Evolutionary conservation across 1,140 invertebrate species (phyloP).

Genomic region (Phthorimaea operculella): DNA sequence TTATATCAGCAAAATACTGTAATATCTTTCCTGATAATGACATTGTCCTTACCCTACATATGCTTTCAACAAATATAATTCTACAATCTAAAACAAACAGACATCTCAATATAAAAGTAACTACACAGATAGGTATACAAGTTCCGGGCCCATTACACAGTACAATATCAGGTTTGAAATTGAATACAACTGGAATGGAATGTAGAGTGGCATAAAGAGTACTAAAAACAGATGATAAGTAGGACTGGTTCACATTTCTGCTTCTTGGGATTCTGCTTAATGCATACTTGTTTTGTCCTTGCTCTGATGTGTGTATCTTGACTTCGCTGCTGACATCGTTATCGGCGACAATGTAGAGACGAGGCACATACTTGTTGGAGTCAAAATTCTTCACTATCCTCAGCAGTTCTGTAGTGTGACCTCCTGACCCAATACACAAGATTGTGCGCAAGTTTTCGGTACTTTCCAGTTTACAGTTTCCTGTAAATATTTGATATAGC

Average conservation of each 20-base stretch:
- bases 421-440: slow-evolving; percentile 67
- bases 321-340: slow-evolving; percentile 85
- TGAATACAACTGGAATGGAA: slow-evolving; percentile 77
- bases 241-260: slow-evolving; percentile 89
- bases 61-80: slow-evolving; percentile 94
- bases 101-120: slow-evolving; percentile 75
- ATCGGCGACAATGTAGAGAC: slow-evolving; percentile 82
- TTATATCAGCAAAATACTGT: slow-evolving; percentile 82
- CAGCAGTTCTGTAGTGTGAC: slow-evolving; percentile 92
- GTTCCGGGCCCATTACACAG: slow-evolving; percentile 97
- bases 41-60: slow-evolving; percentile 89
- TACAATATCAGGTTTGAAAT: slow-evolving; percentile 79
- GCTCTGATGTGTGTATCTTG: slow-evolving; percentile 64
- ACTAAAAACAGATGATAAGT: slow-evolving; percentile 80
- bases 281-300: slow-evolving; percentile 51
- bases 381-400: slow-evolving; percentile 74
- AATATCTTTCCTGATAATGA: slow-evolving; percentile 92
- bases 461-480: background rate
- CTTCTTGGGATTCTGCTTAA: slow-evolving; percentile 81
- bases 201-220: slow-evolving; percentile 78
- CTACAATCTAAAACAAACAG: slow-evolving; percentile 74
- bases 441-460: slow-evolving; percentile 37
- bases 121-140: slow-evolving; percentile 87
- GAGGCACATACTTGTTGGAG: slow-evolving; percentile 71
- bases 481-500: slow-evolving; percentile 31